A percentile compares a stretch with the other conserved stretches of the same genome.
Conservation (phyloP, 2,113 vertebrate genomes). For the Oncorhynchus clarkii region DNA sequence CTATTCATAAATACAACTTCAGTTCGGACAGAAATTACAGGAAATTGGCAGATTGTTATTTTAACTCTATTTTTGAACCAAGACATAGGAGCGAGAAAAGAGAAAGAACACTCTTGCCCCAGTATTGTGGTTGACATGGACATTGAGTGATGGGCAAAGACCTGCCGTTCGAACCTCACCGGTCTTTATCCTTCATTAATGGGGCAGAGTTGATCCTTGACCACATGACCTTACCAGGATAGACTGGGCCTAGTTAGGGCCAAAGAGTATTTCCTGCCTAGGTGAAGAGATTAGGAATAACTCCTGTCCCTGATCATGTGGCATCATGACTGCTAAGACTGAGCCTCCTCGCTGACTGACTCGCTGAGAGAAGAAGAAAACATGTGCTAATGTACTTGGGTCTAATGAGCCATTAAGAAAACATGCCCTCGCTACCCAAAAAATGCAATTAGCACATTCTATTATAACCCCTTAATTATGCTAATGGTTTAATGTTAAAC, state of each 20-base stretch:
- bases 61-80: too few species aligned
- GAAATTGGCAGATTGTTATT: constrained; percentile 59
- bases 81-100: too few species aligned
- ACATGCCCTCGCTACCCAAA: constrained; percentile 78
- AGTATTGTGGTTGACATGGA: too few species aligned
- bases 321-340: constrained; percentile 49
- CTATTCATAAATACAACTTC: constrained; percentile 69
- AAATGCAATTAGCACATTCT: constrained; percentile 81
- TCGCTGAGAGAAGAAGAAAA: constrained; percentile 57
- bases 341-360: constrained; percentile 38
- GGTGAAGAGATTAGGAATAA: too few species aligned
- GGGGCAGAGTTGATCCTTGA: too few species aligned
- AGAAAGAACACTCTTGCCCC: too few species aligned
- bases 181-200: too few species aligned
- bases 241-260: too few species aligned
- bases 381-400: constrained; percentile 75
- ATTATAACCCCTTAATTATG: constrained; percentile 80
- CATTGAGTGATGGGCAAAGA: too few species aligned
- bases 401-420: constrained; percentile 79
- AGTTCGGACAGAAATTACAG: constrained; percentile 59
- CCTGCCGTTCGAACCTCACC: too few species aligned
- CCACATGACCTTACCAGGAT: too few species aligned
- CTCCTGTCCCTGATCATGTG: constrained; percentile 25
- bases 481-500: constrained; percentile 77
- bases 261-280: too few species aligned